Evolutionary conservation across 2,113 vertebrate genomes (phyloP).

Genomic region (Bos javanicus): DNA sequence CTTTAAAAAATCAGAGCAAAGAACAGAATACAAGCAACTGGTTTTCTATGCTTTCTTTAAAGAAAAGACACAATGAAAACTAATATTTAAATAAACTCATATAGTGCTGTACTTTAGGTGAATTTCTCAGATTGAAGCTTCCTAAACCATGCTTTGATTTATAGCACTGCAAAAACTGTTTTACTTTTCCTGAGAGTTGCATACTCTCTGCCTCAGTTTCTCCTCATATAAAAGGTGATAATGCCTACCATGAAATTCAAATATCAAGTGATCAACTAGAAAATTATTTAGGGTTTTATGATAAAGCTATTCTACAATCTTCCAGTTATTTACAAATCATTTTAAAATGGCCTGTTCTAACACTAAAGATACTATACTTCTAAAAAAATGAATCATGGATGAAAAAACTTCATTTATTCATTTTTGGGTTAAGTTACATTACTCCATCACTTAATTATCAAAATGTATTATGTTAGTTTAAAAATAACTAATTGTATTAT

Average conservation of each 20-base stretch:
- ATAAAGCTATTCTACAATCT: not conserved
- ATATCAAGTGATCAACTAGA: not conserved
- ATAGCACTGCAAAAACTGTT: not conserved
- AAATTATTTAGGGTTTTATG: not conserved
- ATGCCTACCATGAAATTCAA: not conserved
- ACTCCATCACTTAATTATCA: not conserved
- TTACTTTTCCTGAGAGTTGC: not conserved
- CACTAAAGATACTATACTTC: not conserved
- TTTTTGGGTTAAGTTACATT: not conserved
- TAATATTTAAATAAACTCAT: not conserved
- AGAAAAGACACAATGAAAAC: not conserved
- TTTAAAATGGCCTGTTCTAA: not conserved
- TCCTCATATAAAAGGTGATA: not conserved
- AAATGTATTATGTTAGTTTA: not conserved
- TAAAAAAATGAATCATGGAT: not conserved
- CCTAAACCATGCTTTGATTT: not conserved
- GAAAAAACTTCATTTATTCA: not conserved
- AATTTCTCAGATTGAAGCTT: not conserved
- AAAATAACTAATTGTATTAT: not conserved
- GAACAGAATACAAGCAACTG: not conserved
- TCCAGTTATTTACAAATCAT: not conserved
- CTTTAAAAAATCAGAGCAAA: not conserved
- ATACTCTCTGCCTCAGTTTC: not conserved
- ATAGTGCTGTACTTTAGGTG: not conserved
- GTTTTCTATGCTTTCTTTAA: not conserved